A percentile compares a stretch with the other conserved stretches of the same genome.
Conservation (phyloP, 2,888 invertebrate species). For the Cordilura impudica region DNA sequence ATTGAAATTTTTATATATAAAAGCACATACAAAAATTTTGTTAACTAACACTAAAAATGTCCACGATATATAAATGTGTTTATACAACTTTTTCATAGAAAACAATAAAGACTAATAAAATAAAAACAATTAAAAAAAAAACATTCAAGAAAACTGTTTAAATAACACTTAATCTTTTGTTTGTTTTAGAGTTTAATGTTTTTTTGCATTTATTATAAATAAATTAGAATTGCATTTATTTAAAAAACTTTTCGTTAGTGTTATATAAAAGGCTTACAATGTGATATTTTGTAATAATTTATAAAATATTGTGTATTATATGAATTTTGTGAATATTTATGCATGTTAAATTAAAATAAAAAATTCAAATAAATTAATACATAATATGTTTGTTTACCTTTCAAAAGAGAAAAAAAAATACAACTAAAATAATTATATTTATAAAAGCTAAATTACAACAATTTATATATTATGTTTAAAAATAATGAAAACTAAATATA, state of each 20-base stretch:
- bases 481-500: slow-evolving; percentile 17
- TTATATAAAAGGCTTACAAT: slow-evolving; percentile 78
- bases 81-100: slow-evolving; percentile 66
- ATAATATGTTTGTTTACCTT: neutral
- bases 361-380: neutral
- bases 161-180: slow-evolving; percentile 8
- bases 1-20: too few species aligned
- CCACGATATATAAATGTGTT: slow-evolving; percentile 65
- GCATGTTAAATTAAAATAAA: neutral
- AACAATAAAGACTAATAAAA: slow-evolving; percentile 44
- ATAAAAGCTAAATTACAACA: slow-evolving; percentile 1
- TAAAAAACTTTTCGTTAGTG: too few species aligned
- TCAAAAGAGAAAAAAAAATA: neutral
- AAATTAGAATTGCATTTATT: slow-evolving; percentile 41
- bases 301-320: slow-evolving; percentile 64
- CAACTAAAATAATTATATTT: slow-evolving; percentile 9
- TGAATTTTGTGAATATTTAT: neutral
- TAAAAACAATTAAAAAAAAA: slow-evolving; percentile 26
- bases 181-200: slow-evolving; percentile 43
- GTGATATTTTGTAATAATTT: slow-evolving; percentile 78
- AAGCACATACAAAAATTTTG: slow-evolving; percentile 71
- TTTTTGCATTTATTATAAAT: slow-evolving; percentile 38
- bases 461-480: slow-evolving; percentile 38
- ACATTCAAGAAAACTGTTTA: slow-evolving; percentile 55
- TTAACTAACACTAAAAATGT: slow-evolving; percentile 62